Base-by-base conservation (phyloP, 1,140 invertebrate genomes). In the Camponotus floridanus region DNA sequence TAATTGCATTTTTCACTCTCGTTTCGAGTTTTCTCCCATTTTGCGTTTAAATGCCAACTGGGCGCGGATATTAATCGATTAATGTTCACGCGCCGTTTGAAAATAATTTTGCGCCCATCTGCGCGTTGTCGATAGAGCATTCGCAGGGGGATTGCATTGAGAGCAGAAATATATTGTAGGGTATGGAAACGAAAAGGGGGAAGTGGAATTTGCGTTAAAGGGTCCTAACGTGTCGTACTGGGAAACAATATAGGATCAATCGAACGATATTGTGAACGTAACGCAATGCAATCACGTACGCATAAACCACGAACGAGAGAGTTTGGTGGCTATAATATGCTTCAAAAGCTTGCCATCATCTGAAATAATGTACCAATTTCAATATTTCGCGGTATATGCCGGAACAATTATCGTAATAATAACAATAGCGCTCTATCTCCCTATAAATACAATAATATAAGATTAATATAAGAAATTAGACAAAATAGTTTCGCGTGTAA, bases 181-280 rank as follows among this genome's bases (percentile, higher is more conserved):
- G 15, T 42, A 33, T 65, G 76, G 64, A 33, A 80, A 74, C 78
- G 62, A 26, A 62, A 48, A 48, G 45, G 45, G 78, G 87, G 78
- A 84, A 64, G 70, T 45, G 86, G 83, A 88, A 88, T 84, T 83
- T 84, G 70, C 86, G 87, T 84, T 59, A 87, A 88, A 57, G 87
- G 85, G 76, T 51, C 9, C 70, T 87, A 88, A 88, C 45, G 59
- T 79, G 85, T 83, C 57, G 78, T 65, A 57, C 36, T 51, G 18
- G 61, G 45, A 42, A 70, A 88, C 86, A 87, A 57, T 76, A 45
- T 9, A 76, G 51, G 70, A 36, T 84, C 70, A 78, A 76, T 86
- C 62, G 39, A 83, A 74, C 64, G 61, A 31, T 51, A 81, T 76
- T 87, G 85, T 74, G 76, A 26, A 26, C 67, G 62, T 67, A 86